Evolutionary conservation across 2,888 invertebrate genomes (phyloP).

Genomic region (Quadriops clusia): DNA sequence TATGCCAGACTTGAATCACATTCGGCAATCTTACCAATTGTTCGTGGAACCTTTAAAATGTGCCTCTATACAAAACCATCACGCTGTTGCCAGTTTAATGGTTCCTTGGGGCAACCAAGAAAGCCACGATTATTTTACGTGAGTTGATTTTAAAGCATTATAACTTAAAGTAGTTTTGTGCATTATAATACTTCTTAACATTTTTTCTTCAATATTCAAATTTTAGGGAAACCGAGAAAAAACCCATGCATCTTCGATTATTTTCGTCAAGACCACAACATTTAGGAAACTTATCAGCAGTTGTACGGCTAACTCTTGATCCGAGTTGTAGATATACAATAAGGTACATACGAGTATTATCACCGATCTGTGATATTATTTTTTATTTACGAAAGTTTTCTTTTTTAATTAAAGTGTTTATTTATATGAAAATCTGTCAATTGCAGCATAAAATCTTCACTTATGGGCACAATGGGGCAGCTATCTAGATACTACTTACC

Average conservation of each 20-base stretch:
- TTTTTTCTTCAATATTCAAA: slow-evolving; percentile 6
- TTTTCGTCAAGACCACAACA: slow-evolving; percentile 42
- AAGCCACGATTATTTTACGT: slow-evolving; percentile 49
- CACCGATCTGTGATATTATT: background rate
- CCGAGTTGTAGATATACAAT: slow-evolving; percentile 59
- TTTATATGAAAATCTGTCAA: slow-evolving; percentile 9
- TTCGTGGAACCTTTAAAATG: slow-evolving; percentile 43
- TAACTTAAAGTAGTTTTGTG: slow-evolving; percentile 4
- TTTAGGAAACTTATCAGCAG: slow-evolving; percentile 37
- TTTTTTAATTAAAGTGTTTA: slow-evolving; percentile 2
- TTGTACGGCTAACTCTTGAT: slow-evolving; percentile 52
- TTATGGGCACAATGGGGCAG: slow-evolving; percentile 49
- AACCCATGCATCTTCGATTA: slow-evolving; percentile 47
- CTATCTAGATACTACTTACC: slow-evolving; percentile 54
- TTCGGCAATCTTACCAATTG: slow-evolving; percentile 50
- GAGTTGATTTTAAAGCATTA: slow-evolving; percentile 27
- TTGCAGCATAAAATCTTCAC: slow-evolving; percentile 45
- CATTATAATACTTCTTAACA: no score
- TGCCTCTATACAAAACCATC: slow-evolving; percentile 37
- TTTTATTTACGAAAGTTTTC: background rate
- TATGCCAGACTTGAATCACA: slow-evolving; percentile 43
- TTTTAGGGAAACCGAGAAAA: slow-evolving; percentile 34
- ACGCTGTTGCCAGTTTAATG: slow-evolving; percentile 47
- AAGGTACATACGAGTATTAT: slow-evolving; percentile 37
- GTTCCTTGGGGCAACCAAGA: slow-evolving; percentile 57